Conservation (phyloP, 2,888 invertebrate species). For the Alloscopus bannaensis region DNA sequence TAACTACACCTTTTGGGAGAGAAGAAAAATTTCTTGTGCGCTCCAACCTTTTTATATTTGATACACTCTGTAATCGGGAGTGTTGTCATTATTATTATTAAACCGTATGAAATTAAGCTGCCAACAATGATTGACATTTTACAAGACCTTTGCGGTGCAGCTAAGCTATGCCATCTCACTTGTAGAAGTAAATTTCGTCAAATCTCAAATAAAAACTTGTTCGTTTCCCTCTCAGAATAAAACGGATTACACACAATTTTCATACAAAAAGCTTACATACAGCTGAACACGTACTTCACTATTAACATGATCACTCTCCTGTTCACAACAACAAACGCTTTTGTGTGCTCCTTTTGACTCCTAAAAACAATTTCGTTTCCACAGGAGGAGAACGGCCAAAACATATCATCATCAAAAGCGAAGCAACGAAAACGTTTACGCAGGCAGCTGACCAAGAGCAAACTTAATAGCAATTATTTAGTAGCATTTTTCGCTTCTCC, state of each 20-base stretch:
- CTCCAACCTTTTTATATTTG: too few relatives aligned
- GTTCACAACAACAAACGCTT: background rate
- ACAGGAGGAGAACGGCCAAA: background rate
- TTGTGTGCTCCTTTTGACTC: background rate
- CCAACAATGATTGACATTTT: slow-evolving; percentile 71
- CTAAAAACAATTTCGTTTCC: too few relatives aligned
- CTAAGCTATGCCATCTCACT: too few relatives aligned
- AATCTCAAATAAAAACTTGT: too few relatives aligned
- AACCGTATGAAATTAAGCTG: slow-evolving; percentile 69
- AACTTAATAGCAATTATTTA: slow-evolving; percentile 58
- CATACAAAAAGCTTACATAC: too few relatives aligned
- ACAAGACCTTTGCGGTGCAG: slow-evolving; percentile 66
- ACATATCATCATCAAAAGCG: slow-evolving; percentile 21
- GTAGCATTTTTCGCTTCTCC: slow-evolving; percentile 47
- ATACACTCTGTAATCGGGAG: too few relatives aligned
- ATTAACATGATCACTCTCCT: background rate
- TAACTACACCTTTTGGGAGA: too few relatives aligned
- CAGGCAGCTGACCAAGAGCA: slow-evolving; percentile 57
- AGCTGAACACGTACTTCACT: too few relatives aligned
- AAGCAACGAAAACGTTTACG: background rate
- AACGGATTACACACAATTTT: too few relatives aligned
- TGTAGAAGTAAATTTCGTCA: too few relatives aligned
- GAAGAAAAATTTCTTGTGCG: too few relatives aligned
- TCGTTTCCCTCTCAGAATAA: slow-evolving; percentile 29
- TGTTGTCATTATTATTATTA: slow-evolving; percentile 58